phyloP scores from a whole-genome alignment of 2,888 invertebrate genomes.

The Monoplex corrugatus region DNA sequence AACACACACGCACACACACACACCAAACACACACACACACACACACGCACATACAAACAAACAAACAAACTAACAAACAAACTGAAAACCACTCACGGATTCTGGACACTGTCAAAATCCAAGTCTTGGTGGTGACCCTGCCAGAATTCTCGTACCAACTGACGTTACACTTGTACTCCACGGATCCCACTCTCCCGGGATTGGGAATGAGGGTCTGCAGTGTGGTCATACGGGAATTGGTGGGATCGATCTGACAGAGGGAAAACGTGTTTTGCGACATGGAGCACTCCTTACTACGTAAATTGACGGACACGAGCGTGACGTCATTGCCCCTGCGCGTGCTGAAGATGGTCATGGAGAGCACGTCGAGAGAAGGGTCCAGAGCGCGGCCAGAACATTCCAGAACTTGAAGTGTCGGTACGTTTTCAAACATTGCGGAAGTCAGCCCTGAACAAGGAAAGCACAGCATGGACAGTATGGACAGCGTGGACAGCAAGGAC shows the following conservation, averaged over 20 bases:
- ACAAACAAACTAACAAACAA: background rate
- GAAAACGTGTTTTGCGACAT: constrained; percentile 41
- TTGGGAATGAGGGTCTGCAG: constrained; percentile 42
- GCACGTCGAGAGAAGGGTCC: constrained; percentile 9
- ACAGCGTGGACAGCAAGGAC: too few relatives aligned
- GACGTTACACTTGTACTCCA: constrained; percentile 43
- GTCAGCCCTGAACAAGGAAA: constrained; percentile 1
- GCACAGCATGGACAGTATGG: too few relatives aligned
- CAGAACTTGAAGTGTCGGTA: constrained; percentile 37
- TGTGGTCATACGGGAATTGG: constrained; percentile 33
- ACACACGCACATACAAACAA: background rate
- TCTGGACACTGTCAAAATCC: background rate
- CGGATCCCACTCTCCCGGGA: background rate
- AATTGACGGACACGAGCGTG: constrained; percentile 41
- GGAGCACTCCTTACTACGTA: constrained; percentile 38
- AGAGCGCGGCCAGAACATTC: constrained; percentile 19
- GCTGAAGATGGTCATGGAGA: constrained; percentile 40
- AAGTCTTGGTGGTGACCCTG: background rate
- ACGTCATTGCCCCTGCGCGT: constrained; percentile 28
- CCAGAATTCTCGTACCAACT: constrained; percentile 31
- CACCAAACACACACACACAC: background rate
- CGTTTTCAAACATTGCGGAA: background rate
- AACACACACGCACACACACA: background rate
- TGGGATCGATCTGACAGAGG: constrained; percentile 5
- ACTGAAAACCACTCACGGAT: constrained; percentile 35